phyloP scores from a whole-genome alignment of 35 echinoderm and acorn worm genomes.

The Patiria miniata region DNA sequence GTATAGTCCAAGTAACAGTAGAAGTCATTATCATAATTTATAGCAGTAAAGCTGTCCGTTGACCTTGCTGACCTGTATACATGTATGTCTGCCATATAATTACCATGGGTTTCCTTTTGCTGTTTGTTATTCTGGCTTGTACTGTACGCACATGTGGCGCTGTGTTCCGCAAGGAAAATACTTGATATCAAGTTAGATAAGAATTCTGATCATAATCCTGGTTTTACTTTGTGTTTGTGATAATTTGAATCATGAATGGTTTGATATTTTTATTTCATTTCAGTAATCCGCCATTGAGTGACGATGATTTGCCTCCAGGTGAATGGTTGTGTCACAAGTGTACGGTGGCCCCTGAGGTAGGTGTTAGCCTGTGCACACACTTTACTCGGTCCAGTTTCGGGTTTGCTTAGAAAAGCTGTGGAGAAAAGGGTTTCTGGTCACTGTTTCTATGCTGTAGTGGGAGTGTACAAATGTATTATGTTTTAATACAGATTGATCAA shows the following conservation, averaged over 20 bases:
- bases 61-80: conserved; percentile 15
- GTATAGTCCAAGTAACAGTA: not conserved
- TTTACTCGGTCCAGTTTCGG: too few relatives aligned
- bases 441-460: too few relatives aligned
- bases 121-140: not conserved
- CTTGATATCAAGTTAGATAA: too few relatives aligned
- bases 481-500: too few relatives aligned
- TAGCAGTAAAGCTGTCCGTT: not conserved
- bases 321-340: conserved; percentile 97
- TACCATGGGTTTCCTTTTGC: not conserved
- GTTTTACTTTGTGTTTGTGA: too few relatives aligned
- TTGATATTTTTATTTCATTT: not conserved
- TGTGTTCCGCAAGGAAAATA: not conserved
- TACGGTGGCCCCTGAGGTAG: conserved; percentile 82
- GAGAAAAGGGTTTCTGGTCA: too few relatives aligned
- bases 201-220: too few relatives aligned
- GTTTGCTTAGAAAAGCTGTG: too few relatives aligned
- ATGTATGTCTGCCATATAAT: not conserved
- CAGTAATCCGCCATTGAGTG: conserved; percentile 90
- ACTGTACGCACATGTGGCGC: not conserved
- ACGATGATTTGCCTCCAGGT: conserved; percentile 86
- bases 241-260: too few relatives aligned
- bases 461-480: too few relatives aligned
- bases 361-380: not conserved
- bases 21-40: conserved; percentile 9